phyloP scores from a whole-genome alignment of 2,797 vertebrate species.

The Pangasius sanitwongsei region DNA sequence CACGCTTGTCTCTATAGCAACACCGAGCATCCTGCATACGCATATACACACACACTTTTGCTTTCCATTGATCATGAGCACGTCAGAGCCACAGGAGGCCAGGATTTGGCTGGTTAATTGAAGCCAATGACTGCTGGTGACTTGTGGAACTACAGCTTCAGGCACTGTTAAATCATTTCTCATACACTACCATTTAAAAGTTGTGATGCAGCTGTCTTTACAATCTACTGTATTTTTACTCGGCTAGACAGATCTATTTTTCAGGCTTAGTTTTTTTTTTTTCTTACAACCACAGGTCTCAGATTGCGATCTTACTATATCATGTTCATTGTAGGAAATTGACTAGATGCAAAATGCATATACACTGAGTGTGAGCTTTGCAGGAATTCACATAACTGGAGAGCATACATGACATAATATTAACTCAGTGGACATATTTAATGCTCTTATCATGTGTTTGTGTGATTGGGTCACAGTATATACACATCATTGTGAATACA shows the following conservation, averaged over 20 bases:
- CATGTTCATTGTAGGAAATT: neutral
- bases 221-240: neutral
- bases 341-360: neutral
- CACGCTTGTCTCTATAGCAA: conserved; percentile 78
- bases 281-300: neutral
- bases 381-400: neutral
- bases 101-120: neutral
- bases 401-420: neutral
- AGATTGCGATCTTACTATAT: neutral
- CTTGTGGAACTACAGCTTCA: conserved; percentile 9
- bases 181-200: neutral
- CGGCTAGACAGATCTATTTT: neutral
- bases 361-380: neutral
- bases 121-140: conserved; percentile 20
- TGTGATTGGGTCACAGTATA: neutral
- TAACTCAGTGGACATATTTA: neutral
- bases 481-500: neutral
- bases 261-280: neutral
- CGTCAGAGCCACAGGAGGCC: neutral
- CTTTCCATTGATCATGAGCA: conserved; percentile 45
- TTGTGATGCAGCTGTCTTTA: neutral
- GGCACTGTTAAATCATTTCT: neutral
- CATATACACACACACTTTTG: conserved; percentile 24
- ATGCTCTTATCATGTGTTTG: neutral
- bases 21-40: conserved; percentile 60